Evolutionary conservation across 2,797 vertebrate species (phyloP).

Genomic region (Anisognathus igniventris): DNA sequence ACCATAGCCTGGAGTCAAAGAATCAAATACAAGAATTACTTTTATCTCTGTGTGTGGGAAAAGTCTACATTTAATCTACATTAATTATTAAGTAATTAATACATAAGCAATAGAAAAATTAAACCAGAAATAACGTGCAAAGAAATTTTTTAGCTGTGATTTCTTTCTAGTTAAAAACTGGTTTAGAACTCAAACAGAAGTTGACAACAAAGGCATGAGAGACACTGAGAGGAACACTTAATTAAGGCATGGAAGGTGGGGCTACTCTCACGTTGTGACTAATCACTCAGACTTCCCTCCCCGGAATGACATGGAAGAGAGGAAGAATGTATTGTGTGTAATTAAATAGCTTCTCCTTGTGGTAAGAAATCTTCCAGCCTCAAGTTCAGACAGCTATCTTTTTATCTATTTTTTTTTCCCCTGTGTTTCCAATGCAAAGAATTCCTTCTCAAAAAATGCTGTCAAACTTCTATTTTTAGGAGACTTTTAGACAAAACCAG

Average conservation of each 20-base stretch:
- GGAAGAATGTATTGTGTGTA: background rate
- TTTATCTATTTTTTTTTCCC: fast-evolving
- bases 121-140: background rate
- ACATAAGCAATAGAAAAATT: background rate
- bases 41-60: background rate
- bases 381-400: background rate
- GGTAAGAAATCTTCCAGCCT: background rate
- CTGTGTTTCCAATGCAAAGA: background rate
- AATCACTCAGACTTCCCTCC: background rate
- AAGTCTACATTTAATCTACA: background rate
- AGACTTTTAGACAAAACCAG: background rate
- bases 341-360: background rate
- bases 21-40: background rate
- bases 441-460: background rate
- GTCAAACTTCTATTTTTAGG: background rate
- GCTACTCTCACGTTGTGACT: background rate
- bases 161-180: background rate
- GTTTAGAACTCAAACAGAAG: background rate
- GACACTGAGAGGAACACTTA: background rate
- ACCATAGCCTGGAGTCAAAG: slow-evolving; percentile 88
- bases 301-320: background rate
- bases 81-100: background rate
- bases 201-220: background rate
- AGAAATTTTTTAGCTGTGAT: background rate
- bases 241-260: background rate